Conservation (phyloP, 2,797 vertebrate genomes). For the Melanotaenia pygmaea region DNA sequence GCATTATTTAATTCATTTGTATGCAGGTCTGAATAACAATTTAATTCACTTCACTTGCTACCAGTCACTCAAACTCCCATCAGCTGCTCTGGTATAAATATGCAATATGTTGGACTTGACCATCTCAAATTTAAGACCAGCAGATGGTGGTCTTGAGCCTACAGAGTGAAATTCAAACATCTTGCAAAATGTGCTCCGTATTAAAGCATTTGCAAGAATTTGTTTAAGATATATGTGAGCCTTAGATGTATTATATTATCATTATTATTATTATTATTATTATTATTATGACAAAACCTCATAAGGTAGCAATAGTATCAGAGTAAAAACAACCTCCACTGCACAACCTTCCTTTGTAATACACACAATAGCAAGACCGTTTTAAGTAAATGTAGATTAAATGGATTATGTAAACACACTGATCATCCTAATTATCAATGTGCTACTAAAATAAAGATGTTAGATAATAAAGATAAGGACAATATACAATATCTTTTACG, state of each 20-base stretch:
- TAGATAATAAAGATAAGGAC: neutral
- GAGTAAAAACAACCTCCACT: constrained; percentile 4
- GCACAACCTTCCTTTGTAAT: neutral
- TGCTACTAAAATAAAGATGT: neutral
- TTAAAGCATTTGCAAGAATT: neutral
- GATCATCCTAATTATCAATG: neutral
- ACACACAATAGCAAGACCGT: neutral
- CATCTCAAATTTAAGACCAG: constrained; percentile 45
- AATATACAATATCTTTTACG: neutral
- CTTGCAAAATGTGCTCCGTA: neutral
- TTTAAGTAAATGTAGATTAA: neutral
- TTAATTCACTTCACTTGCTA: constrained; percentile 4
- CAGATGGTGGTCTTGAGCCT: constrained; percentile 67
- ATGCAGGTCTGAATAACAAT: constrained; percentile 2
- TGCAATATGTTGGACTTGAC: neutral
- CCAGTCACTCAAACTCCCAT: constrained; percentile 20
- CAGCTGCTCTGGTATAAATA: constrained; percentile 12
- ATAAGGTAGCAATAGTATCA: neutral
- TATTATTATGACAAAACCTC: neutral
- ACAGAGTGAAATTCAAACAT: constrained; percentile 18
- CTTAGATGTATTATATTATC: neutral
- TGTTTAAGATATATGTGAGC: constrained; percentile 7
- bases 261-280: too few species aligned
- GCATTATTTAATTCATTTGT: neutral
- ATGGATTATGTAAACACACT: constrained; percentile 4